Evolutionary conservation across 2,113 vertebrate genomes (phyloP).

Genomic region (Alligator sinensis): DNA sequence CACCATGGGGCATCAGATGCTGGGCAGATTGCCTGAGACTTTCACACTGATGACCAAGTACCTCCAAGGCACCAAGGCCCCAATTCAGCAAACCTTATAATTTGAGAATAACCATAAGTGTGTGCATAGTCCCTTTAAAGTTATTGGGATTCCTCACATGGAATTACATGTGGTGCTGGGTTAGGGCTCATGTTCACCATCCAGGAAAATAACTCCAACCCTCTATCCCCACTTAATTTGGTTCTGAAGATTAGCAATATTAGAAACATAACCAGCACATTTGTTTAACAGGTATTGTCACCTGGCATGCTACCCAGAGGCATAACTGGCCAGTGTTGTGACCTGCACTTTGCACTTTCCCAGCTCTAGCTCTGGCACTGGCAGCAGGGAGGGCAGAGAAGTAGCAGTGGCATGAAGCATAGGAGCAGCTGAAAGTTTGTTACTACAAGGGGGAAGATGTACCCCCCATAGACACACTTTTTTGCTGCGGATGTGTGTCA

Average conservation of each 20-base stretch:
- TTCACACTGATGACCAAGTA: neutral
- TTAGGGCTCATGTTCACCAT: neutral
- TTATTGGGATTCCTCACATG: neutral
- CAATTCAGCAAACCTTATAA: neutral
- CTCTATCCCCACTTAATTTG: neutral
- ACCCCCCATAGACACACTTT: too few relatives aligned
- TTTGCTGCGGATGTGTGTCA: too few relatives aligned
- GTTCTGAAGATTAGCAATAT: neutral
- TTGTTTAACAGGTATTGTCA: neutral
- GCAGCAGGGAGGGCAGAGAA: too few relatives aligned
- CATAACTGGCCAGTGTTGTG: too few relatives aligned
- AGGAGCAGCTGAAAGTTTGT: too few relatives aligned
- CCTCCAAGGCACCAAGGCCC: neutral
- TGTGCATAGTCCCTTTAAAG: neutral
- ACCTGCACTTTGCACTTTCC: too few relatives aligned
- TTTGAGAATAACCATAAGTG: neutral
- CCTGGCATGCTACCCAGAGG: neutral
- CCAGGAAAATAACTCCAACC: neutral
- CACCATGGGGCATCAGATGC: too few relatives aligned
- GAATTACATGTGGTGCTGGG: neutral
- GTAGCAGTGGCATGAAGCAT: too few relatives aligned
- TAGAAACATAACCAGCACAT: neutral
- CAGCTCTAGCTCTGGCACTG: too few relatives aligned
- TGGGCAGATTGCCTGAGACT: neutral
- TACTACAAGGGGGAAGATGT: too few relatives aligned